Base-by-base conservation (phyloP, 2,888 invertebrate genomes). In the Mesorhabditis spiculigera region DNA sequence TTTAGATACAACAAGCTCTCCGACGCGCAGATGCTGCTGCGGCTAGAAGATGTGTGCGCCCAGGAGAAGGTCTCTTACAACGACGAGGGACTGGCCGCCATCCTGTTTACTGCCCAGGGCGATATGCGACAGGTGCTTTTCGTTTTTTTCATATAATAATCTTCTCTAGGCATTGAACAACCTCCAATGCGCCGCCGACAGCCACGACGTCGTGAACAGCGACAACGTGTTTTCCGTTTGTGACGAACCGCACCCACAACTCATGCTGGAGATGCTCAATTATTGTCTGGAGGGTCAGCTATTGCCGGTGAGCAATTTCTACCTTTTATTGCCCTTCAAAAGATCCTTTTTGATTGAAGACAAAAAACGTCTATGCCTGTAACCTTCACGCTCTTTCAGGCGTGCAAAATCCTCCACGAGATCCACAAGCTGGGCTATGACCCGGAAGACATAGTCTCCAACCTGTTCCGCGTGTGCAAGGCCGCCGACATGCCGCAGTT, bases 91-190 rank as follows among this genome's bases (percentile, higher is more conserved):
- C 88, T 96, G 67, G 94, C 94, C 87, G 96, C 97, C 0, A 91
- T 99, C 75, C 92, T 97, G 44, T 98, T 96, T 87, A 97, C 97
- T 0, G 94, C 98, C 0, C 96, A 99, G 88, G 98, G 98, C 0
- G 98, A 98, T 87, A 93, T 98, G 93, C 90, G 98, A 81, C 94
- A 98, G 86, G 89, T 88, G 28, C n/a, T 45, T 41, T 4, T 5
- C 42, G 28, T 28, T 28, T 28, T 28, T 28, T 28, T 28, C 28
- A 28, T 28, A 28, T 28, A 28, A 28, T 28, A 28, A 28, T 28
- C 28, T 28, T 28, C 28, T 28, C 63, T 78, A 88, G 88, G 97
- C 93, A 0, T 89, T 99, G 65, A 99, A 99, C 88, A 98, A 98
- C 89, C 88, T 98, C 69, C 97, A 98, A 88, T 93, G 94, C 0